Percentiles rank a stretch among this genome's conserved stretches.
phyloP scores from a whole-genome alignment of 2,888 invertebrate species.

The Scaptomyza tumidula region DNA sequence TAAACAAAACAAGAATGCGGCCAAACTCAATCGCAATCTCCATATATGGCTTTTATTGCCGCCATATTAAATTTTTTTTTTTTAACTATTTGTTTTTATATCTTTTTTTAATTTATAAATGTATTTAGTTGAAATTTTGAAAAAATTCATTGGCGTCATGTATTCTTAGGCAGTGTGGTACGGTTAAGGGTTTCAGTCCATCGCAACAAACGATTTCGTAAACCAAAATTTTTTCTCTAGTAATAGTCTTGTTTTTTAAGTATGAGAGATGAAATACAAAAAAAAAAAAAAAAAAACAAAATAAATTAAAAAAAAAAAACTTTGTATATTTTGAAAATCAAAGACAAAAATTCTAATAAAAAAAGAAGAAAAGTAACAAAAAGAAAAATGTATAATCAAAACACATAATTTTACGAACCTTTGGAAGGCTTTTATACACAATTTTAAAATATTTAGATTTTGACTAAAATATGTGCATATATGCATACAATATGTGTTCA shows the following conservation, averaged over 20 bases:
- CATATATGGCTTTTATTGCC: constrained; percentile 28
- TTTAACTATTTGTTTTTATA: constrained; percentile 6
- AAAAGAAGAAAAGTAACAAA: constrained; percentile 29
- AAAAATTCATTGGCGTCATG: constrained; percentile 40
- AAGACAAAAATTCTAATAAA: constrained; percentile 69
- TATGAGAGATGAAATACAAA: constrained; percentile 57
- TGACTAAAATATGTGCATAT: constrained; percentile 28
- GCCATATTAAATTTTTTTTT: constrained; percentile 24
- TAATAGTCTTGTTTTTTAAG: constrained; percentile 59
- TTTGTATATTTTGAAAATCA: constrained; percentile 69
- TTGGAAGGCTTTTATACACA: constrained; percentile 53
- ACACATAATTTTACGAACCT: constrained; percentile 31
- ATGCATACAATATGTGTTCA: constrained; percentile 27
- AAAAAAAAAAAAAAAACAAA: constrained; percentile 22
- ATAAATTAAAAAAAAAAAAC: constrained; percentile 20
- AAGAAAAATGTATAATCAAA: constrained; percentile 2
- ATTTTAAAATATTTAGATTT: constrained; percentile 42
- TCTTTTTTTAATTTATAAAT: constrained; percentile 33
- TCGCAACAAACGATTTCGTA: constrained; percentile 56
- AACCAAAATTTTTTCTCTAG: constrained; percentile 73
- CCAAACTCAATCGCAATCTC: constrained; percentile 33
- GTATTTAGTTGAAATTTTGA: constrained; percentile 39
- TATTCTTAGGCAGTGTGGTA: constrained; percentile 58
- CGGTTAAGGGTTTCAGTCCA: constrained; percentile 60
- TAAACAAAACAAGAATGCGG: constrained; percentile 32